Evolutionary conservation across 23 tunicate species (phyloP), one percentile per base, ranked within the genome.

Genomic region (Clavelina lepadiformis): DNA sequence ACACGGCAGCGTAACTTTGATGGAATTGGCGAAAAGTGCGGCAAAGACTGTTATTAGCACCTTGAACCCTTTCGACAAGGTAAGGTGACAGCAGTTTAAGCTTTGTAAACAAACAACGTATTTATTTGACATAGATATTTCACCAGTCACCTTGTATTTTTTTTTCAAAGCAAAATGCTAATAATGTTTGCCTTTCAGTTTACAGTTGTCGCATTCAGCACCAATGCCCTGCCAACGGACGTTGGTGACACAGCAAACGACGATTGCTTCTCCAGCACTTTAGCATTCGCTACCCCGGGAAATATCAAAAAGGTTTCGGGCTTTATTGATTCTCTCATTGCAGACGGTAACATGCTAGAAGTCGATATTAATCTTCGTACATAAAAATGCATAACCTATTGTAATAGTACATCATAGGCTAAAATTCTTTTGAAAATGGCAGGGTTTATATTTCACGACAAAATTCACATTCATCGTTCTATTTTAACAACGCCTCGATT

Each of bases 1-100:
- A 15, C 33, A 54, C 22, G 27, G 35, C 33, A 79, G 87, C 23
- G 66, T 56, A 13, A 56, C 80, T 5, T 26, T 73, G 0, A 54
- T 82, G 60, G 63, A 65, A 5, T 45, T 33, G 61, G 89, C 89
- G 4, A 82, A 56, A 66, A 66, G 66, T 5, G 80, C 80, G 15
- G 89, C 89, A 35, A 73, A 73, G 23, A 72, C 71, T 7, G 80
- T 82, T 4, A 46, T 82, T 21, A 33, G 54, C 38, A 73, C 89
- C 15, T 46, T 82, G 11, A 82, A 73, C 35, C 89, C 89, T 4
- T 49, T 46, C 0, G 89, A 82, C 58, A 38, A 58, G 68, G 89
- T 82, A 23, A n/a, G n/a, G n/a, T n/a, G n/a, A n/a, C n/a, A n/a
- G n/a, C n/a, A n/a, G n/a, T n/a, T n/a, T n/a, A n/a, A n/a, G n/a